These are phyloP conservation scores for Alitta virens DNA, from an alignment of 2,888 invertebrate genomes.

Conservation along the genomic window DNA sequence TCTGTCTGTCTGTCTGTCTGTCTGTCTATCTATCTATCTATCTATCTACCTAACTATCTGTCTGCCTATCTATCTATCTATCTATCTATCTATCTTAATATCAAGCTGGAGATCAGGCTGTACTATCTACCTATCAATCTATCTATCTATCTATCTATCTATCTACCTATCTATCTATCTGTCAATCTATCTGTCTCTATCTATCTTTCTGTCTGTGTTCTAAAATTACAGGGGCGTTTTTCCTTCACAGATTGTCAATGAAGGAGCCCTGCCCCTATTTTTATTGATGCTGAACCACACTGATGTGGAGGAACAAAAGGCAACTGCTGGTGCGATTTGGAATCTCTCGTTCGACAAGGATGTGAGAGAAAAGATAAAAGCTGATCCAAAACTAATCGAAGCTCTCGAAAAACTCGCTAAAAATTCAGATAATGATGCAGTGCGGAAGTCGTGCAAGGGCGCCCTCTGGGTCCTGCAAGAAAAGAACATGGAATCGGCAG, in stretches of 20 bases:
- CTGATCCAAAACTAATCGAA: constrained; percentile 5
- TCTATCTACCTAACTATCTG: too few species aligned
- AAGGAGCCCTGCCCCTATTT: constrained; percentile 8
- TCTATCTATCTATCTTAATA: too few species aligned
- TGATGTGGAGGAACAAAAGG: constrained; percentile 7
- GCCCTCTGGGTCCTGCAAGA: constrained; percentile 13
- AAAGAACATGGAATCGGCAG: neutral
- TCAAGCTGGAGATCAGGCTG: too few species aligned
- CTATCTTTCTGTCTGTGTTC: too few species aligned
- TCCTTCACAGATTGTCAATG: constrained; percentile 2
- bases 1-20: too few species aligned
- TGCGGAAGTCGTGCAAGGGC: neutral
- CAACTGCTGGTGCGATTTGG: constrained; percentile 16
- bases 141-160: too few species aligned
- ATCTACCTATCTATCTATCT: too few species aligned
- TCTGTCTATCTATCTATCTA: too few species aligned
- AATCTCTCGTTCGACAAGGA: constrained; percentile 13
- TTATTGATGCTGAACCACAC: constrained; percentile 7
- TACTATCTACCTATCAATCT: too few species aligned
- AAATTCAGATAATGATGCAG: neutral
- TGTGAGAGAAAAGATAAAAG: constrained; percentile 4
- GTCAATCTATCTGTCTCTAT: too few species aligned
- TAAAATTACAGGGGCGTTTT: too few species aligned
- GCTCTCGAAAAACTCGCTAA: neutral
- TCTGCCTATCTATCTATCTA: too few species aligned